phyloP scores from a whole-genome alignment of 2,113 vertebrate genomes.

The Pteronura brasiliensis region DNA sequence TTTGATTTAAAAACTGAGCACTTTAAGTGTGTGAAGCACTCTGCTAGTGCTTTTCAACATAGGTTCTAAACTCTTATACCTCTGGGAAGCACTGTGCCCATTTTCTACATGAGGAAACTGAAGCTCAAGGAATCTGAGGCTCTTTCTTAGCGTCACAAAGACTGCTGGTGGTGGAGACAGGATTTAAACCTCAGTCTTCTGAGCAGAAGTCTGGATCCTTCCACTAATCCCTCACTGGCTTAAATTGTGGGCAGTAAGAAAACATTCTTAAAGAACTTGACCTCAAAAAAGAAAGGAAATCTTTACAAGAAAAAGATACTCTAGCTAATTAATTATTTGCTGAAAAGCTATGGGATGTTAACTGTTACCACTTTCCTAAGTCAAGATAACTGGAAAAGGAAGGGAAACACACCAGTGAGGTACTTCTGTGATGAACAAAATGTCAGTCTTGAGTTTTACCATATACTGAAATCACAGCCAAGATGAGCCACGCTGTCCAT shows the following conservation, averaged over 20 bases:
- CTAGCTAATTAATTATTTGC: background rate
- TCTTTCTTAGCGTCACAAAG: background rate
- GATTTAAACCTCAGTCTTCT: background rate
- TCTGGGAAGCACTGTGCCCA: background rate
- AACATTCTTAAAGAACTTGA: background rate
- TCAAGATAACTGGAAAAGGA: constrained; percentile 14
- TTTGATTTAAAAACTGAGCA: constrained; percentile 10
- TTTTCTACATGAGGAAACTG: background rate
- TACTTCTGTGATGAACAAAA: constrained; percentile 20
- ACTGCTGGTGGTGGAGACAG: background rate
- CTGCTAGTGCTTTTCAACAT: background rate
- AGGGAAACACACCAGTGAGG: constrained; percentile 42
- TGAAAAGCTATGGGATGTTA: background rate
- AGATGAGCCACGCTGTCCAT: constrained; percentile 98
- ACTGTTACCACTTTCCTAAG: background rate
- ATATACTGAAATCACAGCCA: constrained; percentile 97
- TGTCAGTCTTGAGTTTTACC: constrained; percentile 85
- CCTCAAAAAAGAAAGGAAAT: background rate
- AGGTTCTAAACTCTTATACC: background rate
- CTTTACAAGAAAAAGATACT: background rate
- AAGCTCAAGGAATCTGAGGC: background rate
- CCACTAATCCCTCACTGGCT: background rate
- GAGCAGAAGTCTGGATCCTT: background rate
- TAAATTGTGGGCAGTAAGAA: background rate
- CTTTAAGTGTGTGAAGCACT: background rate